Evolutionary conservation across 2,888 invertebrate genomes (phyloP).

Genomic region (Apodemia mormo): DNA sequence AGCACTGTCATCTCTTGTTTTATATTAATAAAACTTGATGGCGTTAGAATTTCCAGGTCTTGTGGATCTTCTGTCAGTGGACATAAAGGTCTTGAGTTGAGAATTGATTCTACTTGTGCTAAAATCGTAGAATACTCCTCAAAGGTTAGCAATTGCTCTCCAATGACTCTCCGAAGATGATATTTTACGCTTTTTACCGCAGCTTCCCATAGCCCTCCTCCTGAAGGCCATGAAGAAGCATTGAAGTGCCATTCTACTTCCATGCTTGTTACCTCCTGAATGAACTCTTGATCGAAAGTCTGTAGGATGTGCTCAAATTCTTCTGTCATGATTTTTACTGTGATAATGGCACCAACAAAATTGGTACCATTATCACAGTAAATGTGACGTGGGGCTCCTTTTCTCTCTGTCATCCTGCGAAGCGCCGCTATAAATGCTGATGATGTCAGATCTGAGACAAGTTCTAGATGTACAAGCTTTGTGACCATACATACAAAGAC

Average conservation of each 20-base stretch:
- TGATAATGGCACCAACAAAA: constrained; percentile 19
- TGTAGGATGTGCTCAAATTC: neutral
- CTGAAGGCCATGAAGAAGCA: constrained; percentile 12
- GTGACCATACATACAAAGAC: constrained; percentile 25
- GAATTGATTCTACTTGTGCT: constrained; percentile 11
- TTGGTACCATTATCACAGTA: constrained; percentile 22
- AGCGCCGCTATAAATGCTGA: constrained; percentile 24
- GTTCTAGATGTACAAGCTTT: constrained; percentile 24
- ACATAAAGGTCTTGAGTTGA: constrained; percentile 11
- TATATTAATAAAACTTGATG: constrained; percentile 2
- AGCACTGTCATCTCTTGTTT: neutral
- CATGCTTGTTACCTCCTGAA: neutral
- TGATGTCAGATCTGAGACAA: constrained; percentile 21
- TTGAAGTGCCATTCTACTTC: constrained; percentile 7
- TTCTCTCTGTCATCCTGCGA: constrained; percentile 16
- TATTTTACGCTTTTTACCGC: constrained; percentile 18
- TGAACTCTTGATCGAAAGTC: constrained; percentile 3
- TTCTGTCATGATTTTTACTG: constrained; percentile 22
- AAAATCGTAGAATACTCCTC: constrained; percentile 17
- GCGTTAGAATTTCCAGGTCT: neutral
- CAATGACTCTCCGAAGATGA: constrained; percentile 19
- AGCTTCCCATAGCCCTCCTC: constrained; percentile 5
- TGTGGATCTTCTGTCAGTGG: constrained; percentile 4
- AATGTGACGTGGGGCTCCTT: constrained; percentile 16
- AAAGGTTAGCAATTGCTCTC: constrained; percentile 4